Evolutionary conservation across 2,113 vertebrate genomes (phyloP).

Genomic region (Gallinago undulata): DNA sequence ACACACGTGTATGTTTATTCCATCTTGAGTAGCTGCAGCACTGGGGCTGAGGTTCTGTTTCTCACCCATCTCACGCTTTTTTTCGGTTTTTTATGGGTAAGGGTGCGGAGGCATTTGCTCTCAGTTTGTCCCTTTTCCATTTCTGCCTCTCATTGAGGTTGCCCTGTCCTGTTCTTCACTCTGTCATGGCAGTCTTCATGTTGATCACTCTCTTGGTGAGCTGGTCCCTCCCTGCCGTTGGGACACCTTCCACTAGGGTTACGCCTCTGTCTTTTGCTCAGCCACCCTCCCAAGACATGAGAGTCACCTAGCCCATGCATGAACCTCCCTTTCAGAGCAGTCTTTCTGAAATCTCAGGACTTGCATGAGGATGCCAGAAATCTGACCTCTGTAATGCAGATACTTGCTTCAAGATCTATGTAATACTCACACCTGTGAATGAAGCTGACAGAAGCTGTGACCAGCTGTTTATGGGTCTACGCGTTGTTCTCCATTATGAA

Average conservation of each 20-base stretch:
- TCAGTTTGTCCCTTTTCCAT: background rate
- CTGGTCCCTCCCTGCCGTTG: background rate
- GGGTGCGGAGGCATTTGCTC: background rate
- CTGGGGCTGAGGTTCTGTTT: background rate
- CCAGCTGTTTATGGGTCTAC: fast-evolving
- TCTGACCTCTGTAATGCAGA: background rate
- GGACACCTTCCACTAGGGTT: background rate
- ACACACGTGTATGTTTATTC: background rate
- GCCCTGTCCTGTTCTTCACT: background rate
- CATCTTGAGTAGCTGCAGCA: background rate
- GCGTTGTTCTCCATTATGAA: fast-evolving
- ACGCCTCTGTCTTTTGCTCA: background rate
- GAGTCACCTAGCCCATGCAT: background rate
- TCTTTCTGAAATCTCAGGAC: background rate
- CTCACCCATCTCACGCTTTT: background rate
- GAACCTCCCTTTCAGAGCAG: background rate
- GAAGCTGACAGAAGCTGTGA: background rate
- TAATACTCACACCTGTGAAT: background rate
- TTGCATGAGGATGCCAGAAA: background rate
- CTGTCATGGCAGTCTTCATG: background rate
- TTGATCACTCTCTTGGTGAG: background rate
- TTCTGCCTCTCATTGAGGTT: background rate
- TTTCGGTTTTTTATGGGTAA: background rate
- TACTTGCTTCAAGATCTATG: background rate
- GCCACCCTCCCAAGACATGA: background rate